Evolutionary conservation across 2,797 vertebrate genomes (phyloP).

Genomic region (Arnoldichthys spilopterus): DNA sequence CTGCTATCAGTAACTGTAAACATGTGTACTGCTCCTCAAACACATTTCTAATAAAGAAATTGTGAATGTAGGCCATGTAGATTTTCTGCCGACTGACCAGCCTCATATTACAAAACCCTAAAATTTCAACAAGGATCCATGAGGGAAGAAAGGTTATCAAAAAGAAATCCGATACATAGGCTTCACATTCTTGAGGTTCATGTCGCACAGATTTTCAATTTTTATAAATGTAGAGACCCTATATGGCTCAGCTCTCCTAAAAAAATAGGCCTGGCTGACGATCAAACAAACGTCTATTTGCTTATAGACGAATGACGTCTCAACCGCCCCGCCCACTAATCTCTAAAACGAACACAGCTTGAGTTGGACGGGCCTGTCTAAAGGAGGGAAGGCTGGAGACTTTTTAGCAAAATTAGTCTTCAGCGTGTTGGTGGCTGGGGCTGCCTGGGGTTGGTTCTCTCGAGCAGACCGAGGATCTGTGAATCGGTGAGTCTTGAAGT

Average conservation of each 20-base stretch:
- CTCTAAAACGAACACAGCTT: neutral
- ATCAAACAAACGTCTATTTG: slow-evolving; percentile 9
- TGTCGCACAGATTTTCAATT: neutral
- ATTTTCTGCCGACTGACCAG: no score
- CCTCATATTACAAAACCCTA: no score
- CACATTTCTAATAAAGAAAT: no score
- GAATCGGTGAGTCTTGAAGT: neutral
- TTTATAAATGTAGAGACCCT: neutral
- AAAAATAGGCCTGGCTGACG: neutral
- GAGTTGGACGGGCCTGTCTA: neutral
- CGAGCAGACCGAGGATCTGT: neutral
- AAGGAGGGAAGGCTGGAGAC: slow-evolving; percentile 5
- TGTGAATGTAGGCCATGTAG: no score
- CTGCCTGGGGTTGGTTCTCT: neutral
- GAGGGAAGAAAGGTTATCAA: no score
- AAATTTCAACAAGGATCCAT: no score
- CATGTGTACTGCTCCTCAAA: no score
- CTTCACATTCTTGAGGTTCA: no score
- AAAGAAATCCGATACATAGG: no score
- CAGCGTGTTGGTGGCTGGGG: neutral
- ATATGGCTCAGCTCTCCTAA: neutral
- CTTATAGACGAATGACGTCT: slow-evolving; percentile 9
- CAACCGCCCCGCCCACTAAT: neutral
- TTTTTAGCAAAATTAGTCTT: neutral
- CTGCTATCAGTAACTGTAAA: no score